Evolutionary conservation across 2,888 invertebrate species (phyloP).

Genomic region (Loripinus fragilis): DNA sequence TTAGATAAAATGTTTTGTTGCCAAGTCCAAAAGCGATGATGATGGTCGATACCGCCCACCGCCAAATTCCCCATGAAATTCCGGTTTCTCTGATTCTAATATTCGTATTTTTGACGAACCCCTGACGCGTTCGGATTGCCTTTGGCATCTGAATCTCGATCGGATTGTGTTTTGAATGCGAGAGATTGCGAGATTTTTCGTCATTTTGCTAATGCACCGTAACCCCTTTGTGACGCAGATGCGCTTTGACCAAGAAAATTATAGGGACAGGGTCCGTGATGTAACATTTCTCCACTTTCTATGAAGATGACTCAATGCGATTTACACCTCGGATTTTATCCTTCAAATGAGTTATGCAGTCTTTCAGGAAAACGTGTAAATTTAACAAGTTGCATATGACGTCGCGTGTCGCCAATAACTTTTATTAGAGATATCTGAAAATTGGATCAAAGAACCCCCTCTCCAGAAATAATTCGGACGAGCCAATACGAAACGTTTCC

Average conservation of each 20-base stretch:
- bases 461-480: too few relatives aligned
- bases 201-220: slow-evolving; percentile 19
- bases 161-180: slow-evolving; percentile 2
- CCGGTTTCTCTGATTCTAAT: neutral
- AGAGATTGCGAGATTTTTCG: slow-evolving; percentile 16
- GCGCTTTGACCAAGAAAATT: neutral
- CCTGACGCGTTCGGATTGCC: neutral
- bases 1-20: neutral
- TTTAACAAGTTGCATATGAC: slow-evolving; percentile 2
- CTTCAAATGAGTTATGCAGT: neutral
- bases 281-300: slow-evolving; percentile 33
- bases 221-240: slow-evolving; percentile 12
- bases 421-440: too few relatives aligned
- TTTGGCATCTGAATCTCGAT: slow-evolving; percentile 4
- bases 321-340: slow-evolving; percentile 40
- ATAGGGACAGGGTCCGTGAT: slow-evolving; percentile 22
- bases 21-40: neutral
- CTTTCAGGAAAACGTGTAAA: neutral
- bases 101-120: slow-evolving; percentile 10
- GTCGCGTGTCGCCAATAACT: slow-evolving; percentile 10
- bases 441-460: neutral
- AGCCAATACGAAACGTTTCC: too few relatives aligned
- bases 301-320: slow-evolving; percentile 33
- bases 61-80: slow-evolving; percentile 3
- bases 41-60: neutral